Percentiles rank a stretch among this genome's conserved stretches.
phyloP scores from a whole-genome alignment of 2,113 vertebrate genomes.

The Platycercus adscitus region DNA sequence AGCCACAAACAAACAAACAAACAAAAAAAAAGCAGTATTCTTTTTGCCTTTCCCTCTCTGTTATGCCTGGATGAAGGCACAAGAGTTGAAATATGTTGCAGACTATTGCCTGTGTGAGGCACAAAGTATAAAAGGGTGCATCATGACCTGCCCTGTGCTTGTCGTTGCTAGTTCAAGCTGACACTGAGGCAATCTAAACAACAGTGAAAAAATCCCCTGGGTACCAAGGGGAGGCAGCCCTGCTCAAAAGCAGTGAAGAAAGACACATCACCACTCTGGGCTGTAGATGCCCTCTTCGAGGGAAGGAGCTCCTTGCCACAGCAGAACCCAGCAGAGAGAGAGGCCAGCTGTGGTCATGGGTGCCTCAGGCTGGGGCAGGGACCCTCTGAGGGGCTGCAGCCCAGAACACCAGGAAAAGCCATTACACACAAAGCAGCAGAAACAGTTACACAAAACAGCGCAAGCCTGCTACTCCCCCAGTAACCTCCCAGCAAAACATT shows the following conservation, averaged over 20 bases:
- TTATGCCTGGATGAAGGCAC: neutral
- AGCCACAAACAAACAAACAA: neutral
- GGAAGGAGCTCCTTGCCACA: neutral
- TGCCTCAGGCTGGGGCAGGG: rapidly evolving
- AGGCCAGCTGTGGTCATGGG: rapidly evolving
- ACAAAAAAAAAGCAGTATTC: neutral
- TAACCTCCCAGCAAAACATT: rapidly evolving
- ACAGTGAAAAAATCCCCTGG: neutral
- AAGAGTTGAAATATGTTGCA: neutral
- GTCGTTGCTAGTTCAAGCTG: neutral
- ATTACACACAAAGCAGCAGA: neutral
- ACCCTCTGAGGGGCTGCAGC: neutral
- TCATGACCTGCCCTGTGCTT: rapidly evolving
- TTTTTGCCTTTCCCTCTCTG: neutral
- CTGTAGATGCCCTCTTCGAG: rapidly evolving
- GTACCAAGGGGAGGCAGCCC: neutral
- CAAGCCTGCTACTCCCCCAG: neutral
- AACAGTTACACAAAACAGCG: no score
- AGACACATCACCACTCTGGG: no score
- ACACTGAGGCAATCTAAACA: neutral
- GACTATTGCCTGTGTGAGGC: neutral
- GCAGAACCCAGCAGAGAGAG: rapidly evolving
- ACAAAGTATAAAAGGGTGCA: neutral
- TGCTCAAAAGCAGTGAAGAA: neutral
- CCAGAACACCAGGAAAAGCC: rapidly evolving